These are phyloP conservation scores for Daubentonia madagascariensis DNA, from an alignment of 2,113 vertebrate genomes.

Conservation along the genomic window DNA sequence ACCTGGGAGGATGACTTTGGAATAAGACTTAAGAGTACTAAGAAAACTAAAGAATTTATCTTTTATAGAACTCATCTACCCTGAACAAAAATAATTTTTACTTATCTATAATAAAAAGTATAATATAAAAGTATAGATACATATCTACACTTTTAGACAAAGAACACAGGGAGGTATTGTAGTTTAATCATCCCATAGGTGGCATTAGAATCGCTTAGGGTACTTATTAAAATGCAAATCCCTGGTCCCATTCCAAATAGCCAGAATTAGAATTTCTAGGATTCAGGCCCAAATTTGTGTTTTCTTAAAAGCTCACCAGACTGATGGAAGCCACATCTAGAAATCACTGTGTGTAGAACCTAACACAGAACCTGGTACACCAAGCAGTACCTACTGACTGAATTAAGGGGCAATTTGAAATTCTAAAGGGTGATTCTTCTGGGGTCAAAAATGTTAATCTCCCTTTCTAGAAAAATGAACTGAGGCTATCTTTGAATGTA, in stretches of 20 bases:
- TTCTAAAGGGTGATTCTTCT: background rate
- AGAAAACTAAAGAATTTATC: background rate
- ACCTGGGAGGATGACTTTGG: background rate
- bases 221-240: conserved; percentile 23
- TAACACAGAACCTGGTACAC: background rate
- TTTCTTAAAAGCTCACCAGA: background rate
- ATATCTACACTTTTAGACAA: background rate
- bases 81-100: background rate
- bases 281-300: background rate
- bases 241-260: conserved; percentile 7
- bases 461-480: conserved; percentile 30
- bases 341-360: background rate
- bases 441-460: background rate
- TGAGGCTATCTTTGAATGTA: background rate
- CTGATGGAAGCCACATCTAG: background rate
- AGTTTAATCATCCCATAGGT: background rate
- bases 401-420: background rate
- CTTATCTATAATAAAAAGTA: background rate
- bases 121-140: too few species aligned
- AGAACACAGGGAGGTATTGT: background rate
- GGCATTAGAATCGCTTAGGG: background rate
- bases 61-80: background rate
- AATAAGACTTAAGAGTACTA: background rate
- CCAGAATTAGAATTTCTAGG: conserved; percentile 44
- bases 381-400: background rate